Evolutionary conservation across 1,140 invertebrate species (phyloP), one percentile per base, ranked within the genome.

Genomic region (Caenorhabditis inopinata): DNA sequence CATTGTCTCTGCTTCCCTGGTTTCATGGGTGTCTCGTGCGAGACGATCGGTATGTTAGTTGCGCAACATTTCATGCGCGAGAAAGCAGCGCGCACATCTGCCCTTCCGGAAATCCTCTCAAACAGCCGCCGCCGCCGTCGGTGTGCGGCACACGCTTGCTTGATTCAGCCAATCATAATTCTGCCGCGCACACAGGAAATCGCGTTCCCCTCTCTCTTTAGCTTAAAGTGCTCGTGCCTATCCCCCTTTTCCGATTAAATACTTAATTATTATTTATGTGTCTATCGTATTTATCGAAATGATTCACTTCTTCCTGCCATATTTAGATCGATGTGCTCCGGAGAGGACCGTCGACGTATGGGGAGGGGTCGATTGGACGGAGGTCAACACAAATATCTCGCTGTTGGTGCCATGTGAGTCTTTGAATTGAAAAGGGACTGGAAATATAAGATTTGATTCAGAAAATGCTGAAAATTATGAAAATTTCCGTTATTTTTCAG

Each of bases 1-100:
- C 82, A 83, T 47, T 83, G 82, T 38, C 62, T 82, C n/a, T 83
- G 82, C 46, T 83, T 25, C 42, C 74, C 79, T 25, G 82, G 82
- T 35, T 83, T 53, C 46, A 78, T 68, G 29, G 79, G 79, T 49
- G 73, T 81, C 18, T 45, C 51, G 18, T 83, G 82, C 46, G 82
- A 83, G n/a, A 68, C 45, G 23, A 75, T 73, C n/a, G 80, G 80
- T 81, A 58, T 68, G 49, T 29, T 27, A 46, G 27, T 78, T 73
- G 29, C 46, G 42, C 42, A 45, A 77, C 46, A 45, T 62, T 77
- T 45, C 27, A 16, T 48, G 4, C 46, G 49, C 0, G 3, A 21
- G 23, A 47, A 51, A 47, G 45, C 25, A n/a, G n/a, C n/a, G n/a
- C n/a, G 51, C n/a, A 21, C 47, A 78, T 75, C 47, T 75, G 74